These are phyloP conservation scores for Manis javanica DNA, from an alignment of 2,797 vertebrate species.

Conservation along the genomic window DNA sequence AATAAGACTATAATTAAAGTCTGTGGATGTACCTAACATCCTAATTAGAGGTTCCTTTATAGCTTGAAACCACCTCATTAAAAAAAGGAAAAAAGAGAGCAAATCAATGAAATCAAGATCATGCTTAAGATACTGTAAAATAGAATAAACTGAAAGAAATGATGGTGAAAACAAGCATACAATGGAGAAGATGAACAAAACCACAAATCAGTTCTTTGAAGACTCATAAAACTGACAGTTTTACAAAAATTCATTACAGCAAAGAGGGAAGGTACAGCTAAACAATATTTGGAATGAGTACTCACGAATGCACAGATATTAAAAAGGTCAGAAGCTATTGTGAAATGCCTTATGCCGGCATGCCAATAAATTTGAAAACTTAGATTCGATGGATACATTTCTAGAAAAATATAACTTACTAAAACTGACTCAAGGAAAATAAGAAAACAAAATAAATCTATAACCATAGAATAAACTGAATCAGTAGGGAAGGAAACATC, in stretches of 20 bases:
- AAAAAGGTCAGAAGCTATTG: background rate
- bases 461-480: background rate
- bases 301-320: background rate
- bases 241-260: background rate
- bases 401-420: constrained; percentile 6
- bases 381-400: background rate
- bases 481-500: background rate
- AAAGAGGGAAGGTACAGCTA: background rate
- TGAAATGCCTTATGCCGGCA: background rate
- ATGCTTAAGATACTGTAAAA: constrained; percentile 9
- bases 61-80: constrained; percentile 16
- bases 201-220: background rate
- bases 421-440: background rate
- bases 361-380: background rate
- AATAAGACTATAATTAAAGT: background rate
- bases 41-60: background rate
- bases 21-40: background rate
- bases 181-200: background rate
- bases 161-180: background rate
- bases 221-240: background rate
- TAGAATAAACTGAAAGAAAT: background rate
- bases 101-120: background rate
- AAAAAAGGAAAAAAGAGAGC: background rate
- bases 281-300: background rate
- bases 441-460: background rate